phyloP scores from a whole-genome alignment of 2,797 vertebrate genomes.

The Pipistrellus nathusii region DNA sequence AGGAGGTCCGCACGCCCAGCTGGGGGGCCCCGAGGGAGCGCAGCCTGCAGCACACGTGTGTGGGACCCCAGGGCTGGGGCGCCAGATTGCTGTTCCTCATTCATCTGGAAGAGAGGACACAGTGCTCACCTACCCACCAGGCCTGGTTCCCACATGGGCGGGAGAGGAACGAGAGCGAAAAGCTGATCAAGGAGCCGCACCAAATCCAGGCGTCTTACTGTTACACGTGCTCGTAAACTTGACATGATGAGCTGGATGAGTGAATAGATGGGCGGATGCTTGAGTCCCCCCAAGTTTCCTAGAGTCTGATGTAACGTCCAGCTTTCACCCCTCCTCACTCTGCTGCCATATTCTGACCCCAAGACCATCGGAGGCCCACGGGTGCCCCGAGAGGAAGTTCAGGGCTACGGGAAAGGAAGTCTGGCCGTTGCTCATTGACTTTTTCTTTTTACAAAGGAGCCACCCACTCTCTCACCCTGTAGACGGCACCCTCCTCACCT shows the following conservation, averaged over 20 bases:
- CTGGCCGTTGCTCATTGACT: background rate
- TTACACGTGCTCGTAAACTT: background rate
- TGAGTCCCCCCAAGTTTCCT: background rate
- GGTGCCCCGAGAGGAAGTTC: background rate
- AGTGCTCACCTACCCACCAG: background rate
- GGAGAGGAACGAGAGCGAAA: slow-evolving; percentile 20
- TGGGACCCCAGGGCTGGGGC: background rate
- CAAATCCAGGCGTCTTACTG: background rate
- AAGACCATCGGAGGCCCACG: background rate
- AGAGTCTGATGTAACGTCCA: background rate
- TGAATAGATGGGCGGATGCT: background rate
- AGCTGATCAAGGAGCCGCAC: background rate
- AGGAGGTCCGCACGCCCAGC: background rate
- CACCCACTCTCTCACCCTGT: background rate
- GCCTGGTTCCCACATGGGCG: slow-evolving; percentile 64
- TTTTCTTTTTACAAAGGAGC: background rate
- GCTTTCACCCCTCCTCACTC: background rate
- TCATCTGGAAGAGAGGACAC: slow-evolving; percentile 33
- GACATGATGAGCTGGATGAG: background rate
- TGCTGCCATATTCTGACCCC: background rate
- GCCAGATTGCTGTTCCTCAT: slow-evolving; percentile 7
- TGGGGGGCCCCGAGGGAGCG: fast-evolving
- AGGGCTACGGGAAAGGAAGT: background rate
- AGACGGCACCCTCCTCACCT: background rate
- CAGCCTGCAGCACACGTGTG: background rate